Evolutionary conservation across 1,140 invertebrate species (phyloP), one percentile per base, ranked within the genome.

Genomic region (Rhopalosiphum maidis): DNA sequence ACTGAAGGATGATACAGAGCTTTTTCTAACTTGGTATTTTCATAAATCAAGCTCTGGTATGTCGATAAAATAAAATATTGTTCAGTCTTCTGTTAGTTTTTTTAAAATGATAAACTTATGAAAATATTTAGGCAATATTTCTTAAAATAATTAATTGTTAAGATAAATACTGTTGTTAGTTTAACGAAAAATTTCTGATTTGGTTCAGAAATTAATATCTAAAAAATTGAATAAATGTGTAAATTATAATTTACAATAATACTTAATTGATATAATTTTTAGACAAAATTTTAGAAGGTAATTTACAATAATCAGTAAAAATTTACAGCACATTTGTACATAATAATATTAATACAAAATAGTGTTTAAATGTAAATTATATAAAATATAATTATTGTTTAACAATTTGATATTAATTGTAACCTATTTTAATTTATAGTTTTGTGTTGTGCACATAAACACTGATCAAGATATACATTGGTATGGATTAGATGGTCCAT

Each of bases 381-480:
- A 21, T 77, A 77, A 83, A 21, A 77, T 77, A 21, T 77, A 77
- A 83, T 83, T 41, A 37, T 83, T 23, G 22, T 83, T 46, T 83
- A 23, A 41, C 2, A 83, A 41, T 2, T 2, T 83, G 8, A 41
- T 83, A 41, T 83, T 37, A 23, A 37, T 83, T 37, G 8, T 21
- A 37, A 37, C 8, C 22, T 83, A 83, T 83, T 35, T 83, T 83
- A 83, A 83, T 41, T 41, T 83, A 82, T 51, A 92, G 90, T 92
- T 83, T 92, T 92, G 60, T 54, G 90, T 92, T 41, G 90, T 92
- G 15, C 90, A 92, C 1, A 55, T 92, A 35, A 92, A 92, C 30
- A 25, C 43, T 9, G 46, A 83, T 35, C 68, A 92, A 92, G 48
- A 92, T 7, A 83, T 92, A 21, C 54, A 92, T 35, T 92, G 90